These are phyloP conservation scores for Strigamia transsilvanica DNA, from an alignment of 2,888 invertebrate genomes.

Conservation along the genomic window DNA sequence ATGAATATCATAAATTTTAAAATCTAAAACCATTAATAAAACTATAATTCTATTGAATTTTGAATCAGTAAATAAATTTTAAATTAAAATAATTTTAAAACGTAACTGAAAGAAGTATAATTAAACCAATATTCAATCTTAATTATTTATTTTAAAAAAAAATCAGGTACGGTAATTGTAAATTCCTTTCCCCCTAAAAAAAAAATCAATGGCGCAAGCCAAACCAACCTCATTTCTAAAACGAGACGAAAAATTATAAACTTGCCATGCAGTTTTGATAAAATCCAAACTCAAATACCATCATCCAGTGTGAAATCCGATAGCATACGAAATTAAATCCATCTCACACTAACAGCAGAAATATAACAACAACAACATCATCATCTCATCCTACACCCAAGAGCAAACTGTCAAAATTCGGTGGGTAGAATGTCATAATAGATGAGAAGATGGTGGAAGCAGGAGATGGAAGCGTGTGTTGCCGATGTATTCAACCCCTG, in stretches of 20 bases:
- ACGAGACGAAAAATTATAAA: background rate
- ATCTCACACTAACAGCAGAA: background rate
- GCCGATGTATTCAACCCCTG: slow-evolving; percentile 34
- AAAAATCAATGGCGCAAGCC: too few species aligned
- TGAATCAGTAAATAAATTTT: too few species aligned
- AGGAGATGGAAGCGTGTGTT: slow-evolving; percentile 25
- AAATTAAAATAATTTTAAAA: too few species aligned
- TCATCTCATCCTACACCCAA: background rate
- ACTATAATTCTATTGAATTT: too few species aligned
- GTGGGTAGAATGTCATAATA: slow-evolving; percentile 38
- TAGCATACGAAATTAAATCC: slow-evolving; percentile 24
- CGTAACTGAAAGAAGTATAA: too few species aligned
- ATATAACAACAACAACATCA: slow-evolving; percentile 28
- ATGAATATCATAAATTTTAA: too few species aligned
- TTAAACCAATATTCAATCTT: too few species aligned
- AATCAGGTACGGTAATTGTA: background rate
- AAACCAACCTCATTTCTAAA: background rate
- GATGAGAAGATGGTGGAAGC: slow-evolving; percentile 30
- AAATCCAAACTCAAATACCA: background rate
- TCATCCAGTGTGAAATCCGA: background rate
- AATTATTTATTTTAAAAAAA: background rate
- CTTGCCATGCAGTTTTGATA: background rate
- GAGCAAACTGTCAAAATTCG: slow-evolving; percentile 31
- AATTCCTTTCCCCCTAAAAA: background rate
- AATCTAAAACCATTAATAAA: too few species aligned